Evolutionary conservation across 1,140 invertebrate genomes (phyloP).

Genomic region (Alviniconcha marisindica): DNA sequence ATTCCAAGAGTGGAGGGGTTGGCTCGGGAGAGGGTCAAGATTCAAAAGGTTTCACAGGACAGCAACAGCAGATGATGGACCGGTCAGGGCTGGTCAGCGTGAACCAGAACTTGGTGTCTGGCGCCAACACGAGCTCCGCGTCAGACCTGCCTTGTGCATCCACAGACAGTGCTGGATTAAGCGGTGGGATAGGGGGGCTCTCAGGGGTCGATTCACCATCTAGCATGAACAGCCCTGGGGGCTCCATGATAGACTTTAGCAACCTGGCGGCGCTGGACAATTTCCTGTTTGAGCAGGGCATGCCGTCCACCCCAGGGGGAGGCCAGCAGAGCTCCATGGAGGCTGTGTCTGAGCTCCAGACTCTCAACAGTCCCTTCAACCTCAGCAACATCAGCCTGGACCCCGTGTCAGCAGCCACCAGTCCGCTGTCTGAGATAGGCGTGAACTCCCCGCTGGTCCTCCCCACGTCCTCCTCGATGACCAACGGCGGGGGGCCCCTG

Average conservation of each 20-base stretch:
- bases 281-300: conserved; percentile 32
- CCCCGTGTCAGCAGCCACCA: conserved; percentile 18
- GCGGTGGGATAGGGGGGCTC: not conserved
- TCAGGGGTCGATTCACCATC: conserved; percentile 17
- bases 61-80: not conserved
- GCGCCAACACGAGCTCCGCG: no score
- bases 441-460: conserved; percentile 26
- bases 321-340: not conserved
- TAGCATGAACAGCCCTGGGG: conserved; percentile 32
- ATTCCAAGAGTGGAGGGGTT: conserved; percentile 44
- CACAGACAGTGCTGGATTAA: not conserved
- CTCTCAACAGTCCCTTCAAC: conserved; percentile 43
- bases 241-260: conserved; percentile 4
- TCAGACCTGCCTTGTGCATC: not conserved
- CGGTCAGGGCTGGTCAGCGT: not conserved
- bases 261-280: conserved; percentile 24
- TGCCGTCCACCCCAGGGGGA: conserved; percentile 15
- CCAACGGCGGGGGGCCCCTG: not conserved
- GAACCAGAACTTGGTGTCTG: not conserved
- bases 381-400: not conserved
- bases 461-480: not conserved
- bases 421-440: conserved; percentile 24
- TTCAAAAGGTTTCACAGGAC: not conserved
- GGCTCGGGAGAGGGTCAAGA: not conserved
- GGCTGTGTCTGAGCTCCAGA: conserved; percentile 11